Percentiles rank a stretch among this genome's conserved stretches.
These are phyloP conservation scores for Timema podura DNA, from an alignment of 2,888 invertebrate species.

Conservation along the genomic window DNA sequence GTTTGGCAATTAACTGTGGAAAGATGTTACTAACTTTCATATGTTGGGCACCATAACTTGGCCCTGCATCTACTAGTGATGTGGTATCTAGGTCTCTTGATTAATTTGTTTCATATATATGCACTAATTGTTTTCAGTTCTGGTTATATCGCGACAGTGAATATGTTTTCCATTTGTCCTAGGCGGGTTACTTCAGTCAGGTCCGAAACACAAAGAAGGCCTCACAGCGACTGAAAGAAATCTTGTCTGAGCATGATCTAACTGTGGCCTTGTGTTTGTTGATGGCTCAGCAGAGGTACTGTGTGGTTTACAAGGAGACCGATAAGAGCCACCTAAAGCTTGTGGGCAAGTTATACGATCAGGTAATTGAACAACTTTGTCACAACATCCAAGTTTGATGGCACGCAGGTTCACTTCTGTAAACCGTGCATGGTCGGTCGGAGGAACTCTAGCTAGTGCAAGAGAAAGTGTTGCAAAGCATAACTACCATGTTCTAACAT, in stretches of 20 bases:
- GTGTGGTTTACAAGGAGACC: constrained; percentile 83
- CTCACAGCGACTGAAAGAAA: constrained; percentile 90
- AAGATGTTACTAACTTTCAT: too few relatives aligned
- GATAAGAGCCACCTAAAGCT: constrained; percentile 76
- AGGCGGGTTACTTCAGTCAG: constrained; percentile 97
- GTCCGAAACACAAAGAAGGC: constrained; percentile 95
- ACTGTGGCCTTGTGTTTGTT: constrained; percentile 89
- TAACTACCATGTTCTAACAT: too few relatives aligned
- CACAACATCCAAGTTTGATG: too few relatives aligned
- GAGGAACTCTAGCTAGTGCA: too few relatives aligned
- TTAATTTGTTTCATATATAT: not conserved
- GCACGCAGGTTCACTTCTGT: too few relatives aligned
- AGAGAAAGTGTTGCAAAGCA: too few relatives aligned
- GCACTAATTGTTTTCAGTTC: not conserved
- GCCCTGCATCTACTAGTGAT: not conserved
- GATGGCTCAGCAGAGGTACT: constrained; percentile 95
- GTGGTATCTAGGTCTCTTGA: not conserved
- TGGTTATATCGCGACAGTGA: not conserved
- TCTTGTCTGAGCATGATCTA: constrained; percentile 87
- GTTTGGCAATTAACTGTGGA: too few relatives aligned
- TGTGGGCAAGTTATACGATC: constrained; percentile 64
- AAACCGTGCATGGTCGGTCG: too few relatives aligned
- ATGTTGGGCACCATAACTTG: too few relatives aligned
- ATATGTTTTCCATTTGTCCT: constrained; percentile 36
- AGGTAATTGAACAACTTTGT: constrained; percentile 17